Evolutionary conservation across 2,113 vertebrate species (phyloP).

Genomic region (Haplotaxodon microlepis): DNA sequence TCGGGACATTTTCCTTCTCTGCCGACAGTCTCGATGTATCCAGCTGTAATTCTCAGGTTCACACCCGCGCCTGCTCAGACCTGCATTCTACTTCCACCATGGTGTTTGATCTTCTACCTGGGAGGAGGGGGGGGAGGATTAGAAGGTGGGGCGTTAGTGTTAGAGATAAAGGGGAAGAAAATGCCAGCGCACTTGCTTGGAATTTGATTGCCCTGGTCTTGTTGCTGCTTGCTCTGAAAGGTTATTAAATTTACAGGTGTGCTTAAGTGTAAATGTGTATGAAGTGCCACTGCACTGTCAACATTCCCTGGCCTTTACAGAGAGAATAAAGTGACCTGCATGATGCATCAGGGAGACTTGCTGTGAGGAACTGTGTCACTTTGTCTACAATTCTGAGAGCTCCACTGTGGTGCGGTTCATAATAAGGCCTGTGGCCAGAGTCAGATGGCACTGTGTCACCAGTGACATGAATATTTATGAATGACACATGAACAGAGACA

Average conservation of each 20-base stretch:
- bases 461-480: conserved; percentile 29
- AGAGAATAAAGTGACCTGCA: background rate
- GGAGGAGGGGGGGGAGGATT: background rate
- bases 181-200: background rate
- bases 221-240: conserved; percentile 10
- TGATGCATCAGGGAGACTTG: background rate
- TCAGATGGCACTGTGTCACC: background rate
- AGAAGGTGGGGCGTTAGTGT: background rate
- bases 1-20: conserved; percentile 38
- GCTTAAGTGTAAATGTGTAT: background rate
- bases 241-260: background rate
- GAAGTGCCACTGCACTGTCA: background rate
- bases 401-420: conserved; percentile 2
- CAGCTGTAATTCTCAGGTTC: background rate
- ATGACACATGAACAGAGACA: background rate
- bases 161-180: background rate
- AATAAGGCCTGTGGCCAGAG: background rate
- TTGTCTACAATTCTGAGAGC: background rate
- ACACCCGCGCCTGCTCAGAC: conserved; percentile 24
- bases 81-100: conserved; percentile 39
- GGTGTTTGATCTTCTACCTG: conserved; percentile 4
- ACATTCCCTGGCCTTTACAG: background rate
- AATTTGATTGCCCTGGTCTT: background rate
- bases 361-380: background rate
- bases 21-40: background rate